Conservation (phyloP, 2,888 invertebrate species). For the Parapristionchus giblindavisi region DNA sequence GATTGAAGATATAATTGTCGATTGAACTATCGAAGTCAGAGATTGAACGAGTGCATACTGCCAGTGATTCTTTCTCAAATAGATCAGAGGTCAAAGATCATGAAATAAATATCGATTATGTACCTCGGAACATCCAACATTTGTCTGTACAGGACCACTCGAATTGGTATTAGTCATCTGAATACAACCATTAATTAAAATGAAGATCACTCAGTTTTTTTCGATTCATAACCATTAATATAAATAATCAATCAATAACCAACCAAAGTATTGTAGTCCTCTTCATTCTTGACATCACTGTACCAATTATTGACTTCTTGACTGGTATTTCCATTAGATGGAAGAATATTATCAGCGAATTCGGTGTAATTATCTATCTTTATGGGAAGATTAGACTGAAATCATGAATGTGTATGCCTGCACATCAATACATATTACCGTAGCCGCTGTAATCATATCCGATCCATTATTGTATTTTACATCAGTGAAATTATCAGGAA, state of each 20-base stretch:
- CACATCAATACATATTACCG: too few relatives aligned
- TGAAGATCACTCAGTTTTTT: neutral
- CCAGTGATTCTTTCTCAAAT: neutral
- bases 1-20: constrained; percentile 15
- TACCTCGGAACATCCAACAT: constrained; percentile 6
- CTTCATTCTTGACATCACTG: constrained; percentile 23
- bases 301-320: constrained; percentile 1
- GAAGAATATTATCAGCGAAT: neutral
- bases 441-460: constrained; percentile 2
- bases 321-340: neutral
- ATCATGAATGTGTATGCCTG: neutral
- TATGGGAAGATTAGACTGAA: constrained; percentile 29
- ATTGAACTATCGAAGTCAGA: constrained; percentile 27
- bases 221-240: neutral
- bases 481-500: constrained; percentile 19
- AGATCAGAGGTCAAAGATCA: neutral
- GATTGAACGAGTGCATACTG: constrained; percentile 23
- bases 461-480: constrained; percentile 8
- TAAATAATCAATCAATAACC: neutral
- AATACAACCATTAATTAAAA: too few relatives aligned
- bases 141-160: constrained; percentile 25
- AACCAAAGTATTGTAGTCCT: constrained; percentile 18
- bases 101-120: too few relatives aligned
- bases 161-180: constrained; percentile 9
- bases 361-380: neutral